A percentile compares a stretch with the other conserved stretches of the same genome.
Conservation (phyloP, 2,797 vertebrate genomes). For the Malurus leucopterus region DNA sequence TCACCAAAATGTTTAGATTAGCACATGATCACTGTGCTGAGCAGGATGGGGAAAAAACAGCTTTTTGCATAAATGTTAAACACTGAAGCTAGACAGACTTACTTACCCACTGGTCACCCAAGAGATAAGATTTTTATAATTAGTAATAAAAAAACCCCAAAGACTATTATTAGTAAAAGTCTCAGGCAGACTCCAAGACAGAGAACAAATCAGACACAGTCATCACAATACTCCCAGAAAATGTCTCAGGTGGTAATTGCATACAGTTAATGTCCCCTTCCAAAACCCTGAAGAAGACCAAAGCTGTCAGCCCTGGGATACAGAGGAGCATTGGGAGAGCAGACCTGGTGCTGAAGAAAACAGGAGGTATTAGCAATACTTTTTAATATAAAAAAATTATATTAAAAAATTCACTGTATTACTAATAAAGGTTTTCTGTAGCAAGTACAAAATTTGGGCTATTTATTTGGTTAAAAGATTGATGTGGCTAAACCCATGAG, state of each 20-base stretch:
- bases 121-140: background rate
- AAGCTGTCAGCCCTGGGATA: background rate
- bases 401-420: background rate
- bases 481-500: background rate
- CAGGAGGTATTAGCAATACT: rapidly evolving
- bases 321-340: background rate
- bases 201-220: background rate
- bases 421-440: background rate
- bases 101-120: background rate
- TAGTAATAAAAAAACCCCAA: background rate
- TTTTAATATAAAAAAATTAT: background rate
- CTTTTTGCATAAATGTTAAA: background rate
- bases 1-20: background rate
- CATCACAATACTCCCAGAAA: background rate
- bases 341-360: background rate
- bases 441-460: background rate
- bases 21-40: background rate
- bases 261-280: background rate
- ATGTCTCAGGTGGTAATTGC: background rate
- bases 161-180: background rate
- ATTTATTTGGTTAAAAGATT: background rate
- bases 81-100: background rate
- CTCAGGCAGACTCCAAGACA: background rate
- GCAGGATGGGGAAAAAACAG: background rate
- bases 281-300: background rate